Conservation (phyloP, 2,797 vertebrate genomes). For the Anas bahamensis region DNA sequence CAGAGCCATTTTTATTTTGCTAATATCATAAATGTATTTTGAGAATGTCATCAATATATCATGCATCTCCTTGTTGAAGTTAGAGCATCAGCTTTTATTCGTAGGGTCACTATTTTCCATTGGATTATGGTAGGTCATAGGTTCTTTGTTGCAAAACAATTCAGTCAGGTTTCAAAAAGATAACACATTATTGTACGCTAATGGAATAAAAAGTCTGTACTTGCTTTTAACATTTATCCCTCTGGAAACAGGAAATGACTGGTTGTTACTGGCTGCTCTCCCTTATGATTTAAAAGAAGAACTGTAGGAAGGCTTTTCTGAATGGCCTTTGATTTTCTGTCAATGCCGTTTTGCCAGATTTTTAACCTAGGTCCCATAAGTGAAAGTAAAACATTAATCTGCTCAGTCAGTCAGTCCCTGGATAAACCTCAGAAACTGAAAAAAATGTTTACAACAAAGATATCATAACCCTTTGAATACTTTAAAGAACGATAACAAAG, state of each 20-base stretch:
- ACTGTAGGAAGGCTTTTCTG: conserved; percentile 44
- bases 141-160: conserved; percentile 35
- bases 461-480: conserved; percentile 35
- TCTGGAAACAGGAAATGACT: conserved; percentile 54
- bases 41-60: not conserved
- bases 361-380: conserved; percentile 38
- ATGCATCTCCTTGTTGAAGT: not conserved
- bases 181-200: not conserved
- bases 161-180: conserved; percentile 38
- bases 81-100: not conserved
- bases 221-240: not conserved
- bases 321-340: conserved; percentile 62
- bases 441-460: conserved; percentile 60
- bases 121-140: not conserved
- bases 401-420: conserved; percentile 23
- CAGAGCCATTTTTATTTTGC: not conserved
- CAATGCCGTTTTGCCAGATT: conserved; percentile 55
- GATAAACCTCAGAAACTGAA: conserved; percentile 25
- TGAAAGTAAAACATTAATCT: conserved; percentile 49
- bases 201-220: conserved; percentile 31
- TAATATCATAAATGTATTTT: not conserved
- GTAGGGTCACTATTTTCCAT: not conserved
- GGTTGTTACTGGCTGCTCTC: conserved; percentile 45
- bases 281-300: conserved; percentile 40
- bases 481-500: conserved; percentile 53